Percentiles rank a stretch among this genome's conserved stretches.
Evolutionary conservation across 2,888 invertebrate genomes (phyloP).

Genomic region (Tetragnatha montana): DNA sequence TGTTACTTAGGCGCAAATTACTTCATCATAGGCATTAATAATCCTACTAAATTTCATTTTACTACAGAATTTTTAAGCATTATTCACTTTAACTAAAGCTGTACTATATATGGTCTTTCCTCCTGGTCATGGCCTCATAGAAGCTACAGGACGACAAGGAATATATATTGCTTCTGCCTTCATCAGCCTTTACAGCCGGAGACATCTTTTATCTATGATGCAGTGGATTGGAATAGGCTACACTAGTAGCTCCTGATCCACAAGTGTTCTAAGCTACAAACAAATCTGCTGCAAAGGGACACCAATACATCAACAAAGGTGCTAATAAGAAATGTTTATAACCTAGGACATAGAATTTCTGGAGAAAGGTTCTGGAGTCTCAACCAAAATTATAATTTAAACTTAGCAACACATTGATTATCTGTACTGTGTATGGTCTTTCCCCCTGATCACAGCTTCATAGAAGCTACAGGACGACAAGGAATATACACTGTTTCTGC

Average conservation of each 20-base stretch:
- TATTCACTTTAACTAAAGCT: not conserved
- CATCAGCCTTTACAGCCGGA: conserved; percentile 44
- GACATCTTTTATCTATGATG: conserved; percentile 62
- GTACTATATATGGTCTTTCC: conserved; percentile 65
- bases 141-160: conserved; percentile 66
- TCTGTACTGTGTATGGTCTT: conserved; percentile 46
- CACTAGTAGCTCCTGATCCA: conserved; percentile 56
- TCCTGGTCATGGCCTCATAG: conserved; percentile 43
- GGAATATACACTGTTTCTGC: conserved; percentile 66
- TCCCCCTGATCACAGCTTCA: conserved; percentile 55
- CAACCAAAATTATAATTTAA: not conserved
- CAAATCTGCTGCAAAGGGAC: not conserved
- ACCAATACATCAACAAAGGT: conserved; percentile 2
- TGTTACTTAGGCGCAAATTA: conserved; percentile 23
- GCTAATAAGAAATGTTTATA: not conserved
- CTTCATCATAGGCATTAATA: not conserved
- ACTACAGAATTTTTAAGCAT: no score
- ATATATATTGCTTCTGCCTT: conserved; percentile 61
- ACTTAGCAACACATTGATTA: not conserved
- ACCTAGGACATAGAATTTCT: conserved; percentile 3
- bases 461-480: conserved; percentile 56
- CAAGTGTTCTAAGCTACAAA: conserved; percentile 13
- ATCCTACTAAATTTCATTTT: no score
- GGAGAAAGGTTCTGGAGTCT: conserved; percentile 51
- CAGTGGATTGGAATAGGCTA: conserved; percentile 44